phyloP scores from a whole-genome alignment of 2,888 invertebrate genomes.

The Trachelus iudaicus region DNA sequence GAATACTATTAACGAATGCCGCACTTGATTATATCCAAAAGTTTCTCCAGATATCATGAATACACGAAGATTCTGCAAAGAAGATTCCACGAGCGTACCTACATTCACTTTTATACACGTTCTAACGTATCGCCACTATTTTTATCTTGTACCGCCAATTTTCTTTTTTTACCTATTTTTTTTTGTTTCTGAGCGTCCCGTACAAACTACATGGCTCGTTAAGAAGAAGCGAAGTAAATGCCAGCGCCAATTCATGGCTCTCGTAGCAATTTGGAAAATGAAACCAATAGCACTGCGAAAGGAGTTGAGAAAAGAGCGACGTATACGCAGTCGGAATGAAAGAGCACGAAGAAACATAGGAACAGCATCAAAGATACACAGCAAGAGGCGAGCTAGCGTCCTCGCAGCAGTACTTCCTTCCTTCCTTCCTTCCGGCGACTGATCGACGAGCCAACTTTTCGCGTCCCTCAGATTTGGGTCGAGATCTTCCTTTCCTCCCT shows the following conservation, averaged over 20 bases:
- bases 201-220: not conserved
- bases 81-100: not conserved
- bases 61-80: not conserved
- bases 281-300: not conserved
- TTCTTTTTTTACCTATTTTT: constrained; percentile 16
- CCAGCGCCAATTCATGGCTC: not conserved
- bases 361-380: constrained; percentile 51
- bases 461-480: constrained; percentile 61
- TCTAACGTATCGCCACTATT: not conserved
- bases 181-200: constrained; percentile 15
- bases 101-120: not conserved
- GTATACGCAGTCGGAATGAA: constrained; percentile 21
- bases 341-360: constrained; percentile 37
- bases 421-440: constrained; percentile 62
- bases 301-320: constrained; percentile 27
- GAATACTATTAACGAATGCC: not conserved
- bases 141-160: constrained; percentile 5
- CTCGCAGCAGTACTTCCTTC: constrained; percentile 61
- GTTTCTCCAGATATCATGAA: not conserved
- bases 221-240: constrained; percentile 3
- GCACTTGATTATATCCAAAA: not conserved
- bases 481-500: constrained; percentile 40
- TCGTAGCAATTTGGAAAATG: constrained; percentile 1
- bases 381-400: constrained; percentile 49
- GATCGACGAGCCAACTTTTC: constrained; percentile 65